These are phyloP conservation scores for Chelidonichthys spinosus DNA, from an alignment of 2,797 vertebrate genomes.

Conservation along the genomic window DNA sequence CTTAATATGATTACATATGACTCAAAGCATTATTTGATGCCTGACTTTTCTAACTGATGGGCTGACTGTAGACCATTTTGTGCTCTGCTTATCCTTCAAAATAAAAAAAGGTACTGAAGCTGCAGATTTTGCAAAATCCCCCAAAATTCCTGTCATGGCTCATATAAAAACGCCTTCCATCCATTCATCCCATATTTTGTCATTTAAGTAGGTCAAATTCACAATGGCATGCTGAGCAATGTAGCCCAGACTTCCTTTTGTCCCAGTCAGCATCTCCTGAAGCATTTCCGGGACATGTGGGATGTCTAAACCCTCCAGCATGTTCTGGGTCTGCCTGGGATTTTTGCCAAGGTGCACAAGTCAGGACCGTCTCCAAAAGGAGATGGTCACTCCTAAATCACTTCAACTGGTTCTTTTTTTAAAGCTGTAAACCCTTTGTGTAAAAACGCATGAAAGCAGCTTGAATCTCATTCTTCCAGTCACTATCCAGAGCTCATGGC, in stretches of 20 bases:
- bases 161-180: conserved; percentile 4
- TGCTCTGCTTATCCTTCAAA: conserved; percentile 13
- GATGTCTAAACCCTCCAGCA: conserved; percentile 7
- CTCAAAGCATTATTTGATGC: conserved; percentile 10
- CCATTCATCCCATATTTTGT: neutral
- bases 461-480: conserved; percentile 23
- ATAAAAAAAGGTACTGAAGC: conserved; percentile 8
- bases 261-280: neutral
- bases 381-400: neutral
- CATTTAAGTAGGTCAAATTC: conserved; percentile 14
- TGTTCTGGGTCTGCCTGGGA: conserved; percentile 13
- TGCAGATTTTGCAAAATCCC: conserved; percentile 10
- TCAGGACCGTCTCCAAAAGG: neutral
- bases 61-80: neutral
- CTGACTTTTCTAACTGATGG: conserved; percentile 1
- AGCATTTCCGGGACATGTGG: neutral
- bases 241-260: neutral
- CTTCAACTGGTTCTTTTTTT: neutral
- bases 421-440: neutral
- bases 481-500: conserved; percentile 13
- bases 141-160: neutral
- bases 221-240: neutral
- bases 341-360: conserved; percentile 6
- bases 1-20: neutral
- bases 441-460: conserved; percentile 8